Evolutionary conservation across 92 coral and sea anemone genomes (phyloP).

Genomic region (Pocillopora grandis): DNA sequence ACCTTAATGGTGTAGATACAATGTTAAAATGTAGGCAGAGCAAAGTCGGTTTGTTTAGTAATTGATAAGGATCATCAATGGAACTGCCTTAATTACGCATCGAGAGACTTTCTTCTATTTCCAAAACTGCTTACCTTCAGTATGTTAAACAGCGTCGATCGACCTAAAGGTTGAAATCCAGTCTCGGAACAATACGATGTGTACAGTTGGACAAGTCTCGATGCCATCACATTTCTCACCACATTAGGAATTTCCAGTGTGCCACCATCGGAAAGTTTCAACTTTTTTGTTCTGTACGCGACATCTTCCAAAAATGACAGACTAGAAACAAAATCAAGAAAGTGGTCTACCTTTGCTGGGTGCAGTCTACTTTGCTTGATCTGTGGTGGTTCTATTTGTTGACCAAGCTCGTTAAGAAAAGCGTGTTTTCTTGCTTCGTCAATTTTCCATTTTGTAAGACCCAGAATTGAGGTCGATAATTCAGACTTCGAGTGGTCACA

Average conservation of each 20-base stretch:
- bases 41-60: not conserved
- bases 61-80: not conserved
- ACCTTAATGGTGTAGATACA: too few species aligned
- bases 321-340: conserved; percentile 47
- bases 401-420: conserved; percentile 40
- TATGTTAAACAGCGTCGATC: conserved; percentile 59
- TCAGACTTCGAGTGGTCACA: conserved; percentile 42
- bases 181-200: conserved; percentile 43
- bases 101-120: not conserved
- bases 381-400: conserved; percentile 27
- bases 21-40: not conserved
- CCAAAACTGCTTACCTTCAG: conserved; percentile 43
- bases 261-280: conserved; percentile 59
- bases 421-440: conserved; percentile 52
- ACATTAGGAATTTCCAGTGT: conserved; percentile 63
- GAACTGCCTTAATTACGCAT: not conserved
- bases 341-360: conserved; percentile 49
- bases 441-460: conserved; percentile 43
- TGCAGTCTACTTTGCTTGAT: conserved; percentile 35
- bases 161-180: conserved; percentile 50
- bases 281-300: conserved; percentile 61
- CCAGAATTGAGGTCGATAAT: conserved; percentile 32
- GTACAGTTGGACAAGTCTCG: conserved; percentile 63
- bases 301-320: conserved; percentile 63
- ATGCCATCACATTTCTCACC: conserved; percentile 60